These are phyloP conservation scores for Halichoeres trimaculatus DNA, from an alignment of 2,113 vertebrate species.

Conservation along the genomic window DNA sequence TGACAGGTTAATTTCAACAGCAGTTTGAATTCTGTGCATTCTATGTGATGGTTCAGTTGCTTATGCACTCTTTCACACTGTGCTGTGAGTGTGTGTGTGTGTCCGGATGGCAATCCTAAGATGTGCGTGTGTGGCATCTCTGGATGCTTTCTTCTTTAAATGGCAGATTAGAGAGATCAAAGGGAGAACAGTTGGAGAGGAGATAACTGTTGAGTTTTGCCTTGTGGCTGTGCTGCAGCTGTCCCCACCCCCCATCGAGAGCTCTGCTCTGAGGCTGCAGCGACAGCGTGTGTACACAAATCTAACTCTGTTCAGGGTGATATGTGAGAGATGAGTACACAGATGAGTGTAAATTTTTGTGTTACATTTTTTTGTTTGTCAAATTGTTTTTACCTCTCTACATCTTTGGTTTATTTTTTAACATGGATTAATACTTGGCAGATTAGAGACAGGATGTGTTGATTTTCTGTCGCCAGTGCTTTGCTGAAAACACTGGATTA, in stretches of 20 bases:
- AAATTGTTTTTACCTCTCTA: no score
- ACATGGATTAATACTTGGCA: neutral
- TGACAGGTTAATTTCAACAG: neutral
- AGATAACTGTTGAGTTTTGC: conserved; percentile 67
- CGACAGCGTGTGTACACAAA: conserved; percentile 33
- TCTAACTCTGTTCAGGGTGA: conserved; percentile 14
- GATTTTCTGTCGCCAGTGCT: neutral
- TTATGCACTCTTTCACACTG: conserved; percentile 17
- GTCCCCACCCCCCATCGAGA: conserved; percentile 35
- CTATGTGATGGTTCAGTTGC: conserved; percentile 11
- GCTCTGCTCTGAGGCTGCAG: conserved; percentile 32
- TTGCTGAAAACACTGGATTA: neutral
- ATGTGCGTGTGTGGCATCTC: conserved; percentile 32
- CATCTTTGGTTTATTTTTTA: conserved; percentile 1
- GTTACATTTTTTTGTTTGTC: no score
- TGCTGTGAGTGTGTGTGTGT: conserved; percentile 3
- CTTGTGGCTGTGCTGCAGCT: conserved; percentile 67
- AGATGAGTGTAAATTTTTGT: no score
- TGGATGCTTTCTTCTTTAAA: conserved; percentile 66
- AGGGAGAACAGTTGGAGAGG: conserved; percentile 60
- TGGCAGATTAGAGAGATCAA: conserved; percentile 74
- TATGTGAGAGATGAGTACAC: conserved; percentile 1
- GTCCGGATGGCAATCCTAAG: neutral
- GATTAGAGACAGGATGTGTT: neutral
- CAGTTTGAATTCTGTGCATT: conserved; percentile 15